Conservation (phyloP, 2,888 invertebrate species). For the Xanthostigma xanthostigma region DNA sequence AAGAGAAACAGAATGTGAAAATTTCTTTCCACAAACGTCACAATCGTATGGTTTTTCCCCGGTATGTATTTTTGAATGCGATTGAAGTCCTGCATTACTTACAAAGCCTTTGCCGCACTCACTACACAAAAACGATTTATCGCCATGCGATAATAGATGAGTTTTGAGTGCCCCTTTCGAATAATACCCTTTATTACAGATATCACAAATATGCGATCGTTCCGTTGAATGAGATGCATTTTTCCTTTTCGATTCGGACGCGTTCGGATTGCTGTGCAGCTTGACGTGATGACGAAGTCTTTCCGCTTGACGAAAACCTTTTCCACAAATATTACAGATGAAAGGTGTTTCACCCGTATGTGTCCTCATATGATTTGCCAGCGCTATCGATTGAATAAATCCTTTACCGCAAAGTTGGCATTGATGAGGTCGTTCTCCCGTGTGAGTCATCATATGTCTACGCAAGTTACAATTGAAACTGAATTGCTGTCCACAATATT, state of each 20-base stretch:
- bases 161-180: background rate
- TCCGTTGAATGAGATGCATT: background rate
- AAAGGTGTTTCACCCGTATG: conserved; percentile 1
- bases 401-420: background rate
- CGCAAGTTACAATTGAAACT: background rate
- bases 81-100: conserved; percentile 6
- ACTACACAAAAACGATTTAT: conserved; percentile 13
- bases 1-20: conserved; percentile 8
- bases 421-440: no score
- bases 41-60: conserved; percentile 10
- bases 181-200: background rate
- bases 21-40: conserved; percentile 9
- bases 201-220: background rate
- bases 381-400: no score
- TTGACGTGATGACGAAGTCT: conserved; percentile 7
- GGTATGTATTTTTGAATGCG: conserved; percentile 10
- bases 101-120: conserved; percentile 15
- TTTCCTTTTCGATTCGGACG: background rate
- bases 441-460: no score
- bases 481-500: conserved; percentile 7
- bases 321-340: conserved; percentile 10
- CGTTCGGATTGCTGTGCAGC: background rate
- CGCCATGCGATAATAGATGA: background rate
- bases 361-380: no score
- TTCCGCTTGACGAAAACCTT: conserved; percentile 10